These are phyloP conservation scores for Osedax frankpressi DNA, from an alignment of 2,888 invertebrate species.

Conservation along the genomic window DNA sequence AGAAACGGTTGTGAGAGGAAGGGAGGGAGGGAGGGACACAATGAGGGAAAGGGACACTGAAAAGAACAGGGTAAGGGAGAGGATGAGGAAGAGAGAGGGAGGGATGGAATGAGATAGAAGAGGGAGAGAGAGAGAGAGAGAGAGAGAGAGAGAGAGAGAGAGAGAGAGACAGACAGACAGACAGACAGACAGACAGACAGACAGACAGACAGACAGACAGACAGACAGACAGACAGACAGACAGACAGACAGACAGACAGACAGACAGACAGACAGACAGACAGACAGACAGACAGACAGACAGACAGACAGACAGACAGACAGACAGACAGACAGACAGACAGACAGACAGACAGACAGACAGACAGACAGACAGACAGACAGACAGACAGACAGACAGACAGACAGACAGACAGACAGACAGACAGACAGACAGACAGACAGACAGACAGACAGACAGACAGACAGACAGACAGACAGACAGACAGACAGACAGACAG, in stretches of 20 bases:
- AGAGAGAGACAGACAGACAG: not conserved
- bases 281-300: not conserved
- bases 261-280: slow-evolving; percentile 8
- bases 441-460: not conserved
- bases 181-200: not conserved
- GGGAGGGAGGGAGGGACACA: too few relatives aligned
- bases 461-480: slow-evolving; percentile 1
- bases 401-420: slow-evolving; percentile 5
- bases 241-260: not conserved
- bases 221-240: not conserved
- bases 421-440: slow-evolving; percentile 1
- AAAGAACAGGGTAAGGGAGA: too few relatives aligned
- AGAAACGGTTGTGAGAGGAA: too few relatives aligned
- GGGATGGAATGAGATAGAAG: not conserved
- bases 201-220: not conserved
- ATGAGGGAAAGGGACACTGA: too few relatives aligned
- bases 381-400: slow-evolving; percentile 4
- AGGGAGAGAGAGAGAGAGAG: not conserved
- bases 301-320: not conserved
- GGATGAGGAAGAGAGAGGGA: not conserved
- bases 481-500: not conserved
- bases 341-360: slow-evolving; percentile 4
- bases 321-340: not conserved
- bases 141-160: not conserved
- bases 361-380: slow-evolving; percentile 4